Conservation (phyloP, 2,113 vertebrate species). For the Centropus bengalensis region DNA sequence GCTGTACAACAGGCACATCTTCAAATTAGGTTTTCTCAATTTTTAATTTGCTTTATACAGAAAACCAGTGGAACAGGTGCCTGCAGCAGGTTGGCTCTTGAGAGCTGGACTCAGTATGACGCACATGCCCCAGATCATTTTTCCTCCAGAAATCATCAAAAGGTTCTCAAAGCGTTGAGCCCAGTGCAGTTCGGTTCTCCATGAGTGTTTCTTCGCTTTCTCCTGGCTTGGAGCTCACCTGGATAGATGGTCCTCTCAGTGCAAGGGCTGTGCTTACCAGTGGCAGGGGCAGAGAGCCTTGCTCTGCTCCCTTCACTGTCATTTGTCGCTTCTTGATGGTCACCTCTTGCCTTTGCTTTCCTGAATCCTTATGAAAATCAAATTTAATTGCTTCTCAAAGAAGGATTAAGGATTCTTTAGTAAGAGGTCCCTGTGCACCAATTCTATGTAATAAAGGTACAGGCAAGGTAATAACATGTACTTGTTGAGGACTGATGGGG, state of each 20-base stretch:
- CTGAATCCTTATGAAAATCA: neutral
- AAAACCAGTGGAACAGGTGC: neutral
- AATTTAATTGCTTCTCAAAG: neutral
- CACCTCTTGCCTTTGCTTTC: neutral
- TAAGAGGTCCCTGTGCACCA: neutral
- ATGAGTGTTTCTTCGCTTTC: neutral
- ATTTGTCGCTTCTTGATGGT: neutral
- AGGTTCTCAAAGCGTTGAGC: neutral
- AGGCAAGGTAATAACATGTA: neutral
- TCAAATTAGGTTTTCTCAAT: neutral
- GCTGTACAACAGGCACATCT: neutral
- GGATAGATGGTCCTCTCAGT: neutral
- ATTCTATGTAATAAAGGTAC: neutral
- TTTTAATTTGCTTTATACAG: neutral
- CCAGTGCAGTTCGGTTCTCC: neutral
- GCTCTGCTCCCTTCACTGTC: neutral
- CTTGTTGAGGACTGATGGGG: neutral
- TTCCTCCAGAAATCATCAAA: neutral
- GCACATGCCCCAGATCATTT: neutral
- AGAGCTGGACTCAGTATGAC: neutral
- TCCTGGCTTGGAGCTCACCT: neutral
- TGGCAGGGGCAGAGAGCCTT: neutral
- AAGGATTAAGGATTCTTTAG: neutral
- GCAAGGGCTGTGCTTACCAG: no score
- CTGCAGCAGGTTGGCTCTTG: neutral